Percentiles rank a stretch among this genome's conserved stretches.
phyloP scores from a whole-genome alignment of 1,140 invertebrate species.

The Plodia interpunctella region DNA sequence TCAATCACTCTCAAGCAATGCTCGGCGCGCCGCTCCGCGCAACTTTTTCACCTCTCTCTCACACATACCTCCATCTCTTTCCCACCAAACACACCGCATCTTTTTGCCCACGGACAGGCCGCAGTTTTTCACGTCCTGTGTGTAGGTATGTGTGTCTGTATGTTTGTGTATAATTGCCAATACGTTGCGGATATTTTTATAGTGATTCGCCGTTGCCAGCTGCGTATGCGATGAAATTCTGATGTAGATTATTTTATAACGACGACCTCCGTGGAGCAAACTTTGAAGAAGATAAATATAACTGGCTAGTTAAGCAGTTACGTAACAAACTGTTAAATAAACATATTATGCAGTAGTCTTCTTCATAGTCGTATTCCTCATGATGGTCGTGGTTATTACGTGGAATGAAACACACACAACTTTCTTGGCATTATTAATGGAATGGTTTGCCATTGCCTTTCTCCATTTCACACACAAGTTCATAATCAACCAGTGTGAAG shows the following conservation, averaged over 20 bases:
- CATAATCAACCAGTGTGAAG: too few relatives aligned
- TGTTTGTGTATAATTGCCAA: conserved; percentile 6
- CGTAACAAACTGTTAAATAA: too few relatives aligned
- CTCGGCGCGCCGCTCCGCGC: conserved; percentile 28
- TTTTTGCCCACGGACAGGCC: conserved; percentile 30
- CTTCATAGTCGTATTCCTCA: too few relatives aligned
- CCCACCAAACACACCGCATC: conserved; percentile 37
- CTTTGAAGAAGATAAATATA: too few relatives aligned
- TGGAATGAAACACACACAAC: too few relatives aligned
- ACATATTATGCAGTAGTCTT: too few relatives aligned
- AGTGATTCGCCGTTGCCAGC: neutral
- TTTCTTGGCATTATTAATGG: too few relatives aligned
- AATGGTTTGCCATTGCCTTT: too few relatives aligned
- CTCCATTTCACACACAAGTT: too few relatives aligned
- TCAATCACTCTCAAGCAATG: conserved; percentile 28
- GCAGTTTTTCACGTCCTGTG: conserved; percentile 21
- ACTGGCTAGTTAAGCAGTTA: too few relatives aligned
- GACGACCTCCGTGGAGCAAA: neutral
- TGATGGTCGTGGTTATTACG: too few relatives aligned
- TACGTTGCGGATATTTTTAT: conserved; percentile 5
- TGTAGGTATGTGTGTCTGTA: neutral
- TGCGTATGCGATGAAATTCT: neutral
- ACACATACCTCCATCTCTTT: conserved; percentile 21
- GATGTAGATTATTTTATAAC: neutral
- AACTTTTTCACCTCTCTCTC: conserved; percentile 24